Percentiles rank a stretch among this genome's conserved stretches.
Conservation (phyloP, 2,113 vertebrate genomes). For the Fulmarus glacialis region DNA sequence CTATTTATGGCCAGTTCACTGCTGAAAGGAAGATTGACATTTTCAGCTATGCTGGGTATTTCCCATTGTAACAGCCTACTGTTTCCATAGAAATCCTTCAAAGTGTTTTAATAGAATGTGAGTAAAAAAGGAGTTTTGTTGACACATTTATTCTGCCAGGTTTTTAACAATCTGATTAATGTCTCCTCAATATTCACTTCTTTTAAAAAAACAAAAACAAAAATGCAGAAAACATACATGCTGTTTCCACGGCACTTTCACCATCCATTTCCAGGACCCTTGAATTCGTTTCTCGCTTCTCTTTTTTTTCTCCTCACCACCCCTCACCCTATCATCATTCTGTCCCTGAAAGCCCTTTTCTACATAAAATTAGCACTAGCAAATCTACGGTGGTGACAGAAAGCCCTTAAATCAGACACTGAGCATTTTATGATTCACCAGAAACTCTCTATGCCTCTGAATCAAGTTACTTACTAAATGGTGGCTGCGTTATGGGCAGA, state of each 20-base stretch:
- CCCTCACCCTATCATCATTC: neutral
- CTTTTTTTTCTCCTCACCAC: neutral
- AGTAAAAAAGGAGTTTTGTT: slow-evolving; percentile 49
- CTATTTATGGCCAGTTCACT: slow-evolving; percentile 13
- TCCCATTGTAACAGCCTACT: slow-evolving; percentile 50
- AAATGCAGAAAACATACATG: neutral
- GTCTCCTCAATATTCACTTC: neutral
- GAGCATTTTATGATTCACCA: slow-evolving; percentile 23
- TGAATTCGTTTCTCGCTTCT: neutral
- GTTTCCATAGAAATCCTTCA: slow-evolving; percentile 65
- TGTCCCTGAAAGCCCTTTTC: slow-evolving; percentile 54
- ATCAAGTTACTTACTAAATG: slow-evolving; percentile 42
- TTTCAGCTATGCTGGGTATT: slow-evolving; percentile 41
- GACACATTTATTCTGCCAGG: slow-evolving; percentile 38
- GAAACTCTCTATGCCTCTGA: slow-evolving; percentile 19
- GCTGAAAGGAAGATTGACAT: slow-evolving; percentile 21
- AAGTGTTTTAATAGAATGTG: slow-evolving; percentile 9
- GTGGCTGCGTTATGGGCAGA: slow-evolving; percentile 34
- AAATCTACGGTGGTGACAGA: slow-evolving; percentile 26
- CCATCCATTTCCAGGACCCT: neutral
- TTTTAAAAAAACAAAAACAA: neutral
- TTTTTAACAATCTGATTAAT: slow-evolving; percentile 35
- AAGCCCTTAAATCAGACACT: neutral
- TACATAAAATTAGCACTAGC: slow-evolving; percentile 4
- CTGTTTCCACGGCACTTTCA: neutral